phyloP scores from a whole-genome alignment of 2,888 invertebrate species.

The Bugulina stolonifera region DNA sequence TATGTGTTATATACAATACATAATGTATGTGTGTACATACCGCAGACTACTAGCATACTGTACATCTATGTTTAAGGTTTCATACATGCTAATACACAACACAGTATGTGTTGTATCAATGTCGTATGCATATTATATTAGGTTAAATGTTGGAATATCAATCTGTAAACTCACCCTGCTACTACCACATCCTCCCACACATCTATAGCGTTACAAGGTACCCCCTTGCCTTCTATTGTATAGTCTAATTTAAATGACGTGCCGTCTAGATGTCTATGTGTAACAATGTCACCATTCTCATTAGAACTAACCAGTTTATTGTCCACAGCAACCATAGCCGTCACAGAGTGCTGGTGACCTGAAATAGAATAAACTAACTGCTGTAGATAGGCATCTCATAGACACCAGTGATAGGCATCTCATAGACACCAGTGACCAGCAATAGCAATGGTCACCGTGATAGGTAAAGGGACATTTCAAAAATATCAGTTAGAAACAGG shows the following conservation, averaged over 20 bases:
- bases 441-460: too few species aligned
- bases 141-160: neutral
- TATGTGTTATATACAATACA: too few species aligned
- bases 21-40: too few species aligned
- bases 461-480: too few species aligned
- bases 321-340: neutral
- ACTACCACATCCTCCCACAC: slow-evolving; percentile 9
- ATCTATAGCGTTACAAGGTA: neutral
- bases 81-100: too few species aligned
- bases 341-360: slow-evolving; percentile 16
- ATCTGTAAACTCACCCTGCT: neutral
- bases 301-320: slow-evolving; percentile 6
- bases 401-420: too few species aligned
- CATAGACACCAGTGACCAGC: too few species aligned
- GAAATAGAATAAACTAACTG: too few species aligned
- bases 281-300: slow-evolving; percentile 4
- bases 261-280: slow-evolving; percentile 4
- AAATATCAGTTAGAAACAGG: too few species aligned
- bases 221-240: neutral
- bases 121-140: neutral
- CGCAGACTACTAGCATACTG: too few species aligned
- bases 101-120: neutral
- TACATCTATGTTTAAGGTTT: too few species aligned
- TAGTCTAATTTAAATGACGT: neutral
- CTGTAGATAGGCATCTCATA: too few species aligned